Conservation (phyloP, 2,888 invertebrate species). For the Branchellion lobata region DNA sequence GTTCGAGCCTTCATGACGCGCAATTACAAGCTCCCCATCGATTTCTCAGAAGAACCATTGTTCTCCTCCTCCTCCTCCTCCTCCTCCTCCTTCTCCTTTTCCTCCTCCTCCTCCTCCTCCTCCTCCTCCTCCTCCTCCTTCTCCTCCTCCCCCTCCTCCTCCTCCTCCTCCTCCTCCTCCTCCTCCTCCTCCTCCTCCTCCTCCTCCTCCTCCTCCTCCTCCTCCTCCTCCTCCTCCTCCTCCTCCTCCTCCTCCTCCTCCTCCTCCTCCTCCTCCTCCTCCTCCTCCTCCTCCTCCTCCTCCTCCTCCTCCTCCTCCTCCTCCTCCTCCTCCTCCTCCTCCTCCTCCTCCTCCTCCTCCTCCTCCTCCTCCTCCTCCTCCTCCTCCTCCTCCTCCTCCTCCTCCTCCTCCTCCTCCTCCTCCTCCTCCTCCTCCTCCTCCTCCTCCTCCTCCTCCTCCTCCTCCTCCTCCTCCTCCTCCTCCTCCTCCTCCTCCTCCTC, state of each 20-base stretch:
- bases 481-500: no score
- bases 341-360: no score
- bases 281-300: background rate
- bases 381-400: no score
- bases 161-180: background rate
- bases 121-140: conserved; percentile 37
- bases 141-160: background rate
- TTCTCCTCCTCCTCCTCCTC: conserved; percentile 35
- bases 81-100: conserved; percentile 34
- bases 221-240: conserved; percentile 6
- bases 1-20: conserved; percentile 40
- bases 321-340: no score
- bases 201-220: conserved; percentile 10
- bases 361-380: no score
- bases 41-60: background rate
- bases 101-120: conserved; percentile 27
- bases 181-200: conserved; percentile 2
- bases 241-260: background rate
- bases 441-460: no score
- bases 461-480: no score
- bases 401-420: no score
- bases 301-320: background rate
- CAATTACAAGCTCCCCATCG: background rate
- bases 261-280: conserved; percentile 13
- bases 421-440: no score